A percentile compares a stretch with the other conserved stretches of the same genome.
Conservation (phyloP, 2,888 invertebrate genomes). For the Flexamia atlantica region DNA sequence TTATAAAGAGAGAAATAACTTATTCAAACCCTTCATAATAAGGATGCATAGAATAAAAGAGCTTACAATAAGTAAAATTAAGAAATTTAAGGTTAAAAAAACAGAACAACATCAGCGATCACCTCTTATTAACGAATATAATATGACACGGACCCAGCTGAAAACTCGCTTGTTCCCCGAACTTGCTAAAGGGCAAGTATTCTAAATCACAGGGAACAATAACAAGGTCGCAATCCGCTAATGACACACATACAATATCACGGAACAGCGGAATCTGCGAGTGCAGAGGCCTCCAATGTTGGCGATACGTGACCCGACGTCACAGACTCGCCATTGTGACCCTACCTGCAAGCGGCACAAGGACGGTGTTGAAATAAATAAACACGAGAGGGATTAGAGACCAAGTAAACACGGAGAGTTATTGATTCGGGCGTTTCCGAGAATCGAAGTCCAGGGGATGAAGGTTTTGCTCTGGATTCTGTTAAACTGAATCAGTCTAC, state of each 20-base stretch:
- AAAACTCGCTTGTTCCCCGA: no score
- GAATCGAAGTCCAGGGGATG: background rate
- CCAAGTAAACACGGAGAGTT: background rate
- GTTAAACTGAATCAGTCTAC: no score
- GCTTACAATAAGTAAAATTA: no score
- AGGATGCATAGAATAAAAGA: no score
- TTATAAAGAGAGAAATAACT: no score
- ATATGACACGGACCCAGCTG: no score
- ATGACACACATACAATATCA: background rate
- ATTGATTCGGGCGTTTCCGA: background rate
- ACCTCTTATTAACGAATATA: no score
- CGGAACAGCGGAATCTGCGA: background rate
- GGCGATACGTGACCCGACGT: background rate
- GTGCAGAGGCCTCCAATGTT: background rate
- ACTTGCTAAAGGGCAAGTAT: background rate
- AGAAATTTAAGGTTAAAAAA: no score
- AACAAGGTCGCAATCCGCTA: background rate
- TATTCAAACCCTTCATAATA: no score
- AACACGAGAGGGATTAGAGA: background rate
- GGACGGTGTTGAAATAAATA: conserved; percentile 3
- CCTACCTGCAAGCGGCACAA: background rate
- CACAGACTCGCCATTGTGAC: background rate
- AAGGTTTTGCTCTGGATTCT: no score
- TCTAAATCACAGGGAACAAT: background rate
- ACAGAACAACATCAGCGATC: no score